Evolutionary conservation across 2,888 invertebrate species (phyloP), one percentile per base, ranked within the genome.

Genomic region (Drosophila recens): DNA sequence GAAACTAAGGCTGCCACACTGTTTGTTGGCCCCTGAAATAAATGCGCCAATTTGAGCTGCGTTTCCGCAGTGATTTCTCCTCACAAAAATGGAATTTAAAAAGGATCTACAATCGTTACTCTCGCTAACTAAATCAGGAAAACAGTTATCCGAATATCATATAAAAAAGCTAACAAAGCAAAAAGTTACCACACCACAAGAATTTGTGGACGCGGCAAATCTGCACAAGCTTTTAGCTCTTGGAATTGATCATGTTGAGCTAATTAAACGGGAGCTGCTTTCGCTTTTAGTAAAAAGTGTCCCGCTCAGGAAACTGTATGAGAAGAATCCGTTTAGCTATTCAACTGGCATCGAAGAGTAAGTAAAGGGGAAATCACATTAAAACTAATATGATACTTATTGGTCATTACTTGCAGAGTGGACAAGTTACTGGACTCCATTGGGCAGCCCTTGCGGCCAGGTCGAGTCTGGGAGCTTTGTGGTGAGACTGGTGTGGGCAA

Each of bases 401-500:
- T 10, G 1, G 0, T 0, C 13, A 13, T n/a, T 23, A 27, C 3
- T 56, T 49, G 9, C 17, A 86, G 85, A 59, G 58, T 88, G 1
- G 84, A 86, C 34, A 74, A 62, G 1, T 30, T 86, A 0, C 53
- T 88, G 33, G 17, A 63, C 0, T 34, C 43, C 2, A 67, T 79
- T 57, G 72, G 67, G 0, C 80, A 87, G 40, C 81, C 72, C 0
- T 67, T 85, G 1, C 65, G 66, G 1, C 59, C 80, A 3, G 95
- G 96, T 15, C 94, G 94, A 79, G 94, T 97, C n/a, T 96, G 96
- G 79, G 98, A 98, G 93, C 79, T 98, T 59, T 96, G 95, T 92
- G 97, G 98, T 0, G 91, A 94, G 52, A 94, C 96, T n/a, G 95
- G 95, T 38, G 93, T 95, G 49, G 97, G 98, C 4, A 98, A 98